Evolutionary conservation across 2,888 invertebrate species (phyloP).

Genomic region (Pecten maximus): DNA sequence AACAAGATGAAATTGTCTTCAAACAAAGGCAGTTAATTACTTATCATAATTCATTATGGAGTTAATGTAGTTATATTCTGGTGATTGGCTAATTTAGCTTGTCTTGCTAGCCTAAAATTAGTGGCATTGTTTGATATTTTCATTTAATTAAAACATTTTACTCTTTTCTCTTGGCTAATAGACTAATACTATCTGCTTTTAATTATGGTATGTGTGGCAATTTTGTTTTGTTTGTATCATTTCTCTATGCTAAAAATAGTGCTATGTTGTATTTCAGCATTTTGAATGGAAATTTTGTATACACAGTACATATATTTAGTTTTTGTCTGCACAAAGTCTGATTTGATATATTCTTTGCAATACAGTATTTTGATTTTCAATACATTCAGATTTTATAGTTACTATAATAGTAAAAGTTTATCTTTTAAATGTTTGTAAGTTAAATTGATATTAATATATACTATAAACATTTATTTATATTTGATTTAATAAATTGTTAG

Average conservation of each 20-base stretch:
- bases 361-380: not conserved
- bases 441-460: too few relatives aligned
- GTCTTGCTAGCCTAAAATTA: not conserved
- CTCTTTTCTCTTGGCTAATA: not conserved
- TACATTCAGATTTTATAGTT: too few relatives aligned
- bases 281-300: not conserved
- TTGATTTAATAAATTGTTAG: too few relatives aligned
- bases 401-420: too few relatives aligned
- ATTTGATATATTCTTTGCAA: not conserved
- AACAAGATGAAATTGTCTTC: not conserved
- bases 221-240: not conserved
- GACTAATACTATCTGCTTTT: not conserved
- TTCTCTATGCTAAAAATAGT: not conserved
- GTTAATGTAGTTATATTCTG: not conserved
- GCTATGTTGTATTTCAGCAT: not conserved
- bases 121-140: not conserved
- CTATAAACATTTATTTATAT: too few relatives aligned
- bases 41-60: not conserved
- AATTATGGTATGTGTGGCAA: not conserved
- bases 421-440: too few relatives aligned
- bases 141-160: not conserved
- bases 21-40: not conserved
- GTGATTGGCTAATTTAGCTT: not conserved
- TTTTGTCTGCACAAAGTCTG: not conserved
- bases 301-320: too few relatives aligned